Base-by-base conservation (phyloP, 1,140 invertebrate species). In the Drosophila mayri region DNA sequence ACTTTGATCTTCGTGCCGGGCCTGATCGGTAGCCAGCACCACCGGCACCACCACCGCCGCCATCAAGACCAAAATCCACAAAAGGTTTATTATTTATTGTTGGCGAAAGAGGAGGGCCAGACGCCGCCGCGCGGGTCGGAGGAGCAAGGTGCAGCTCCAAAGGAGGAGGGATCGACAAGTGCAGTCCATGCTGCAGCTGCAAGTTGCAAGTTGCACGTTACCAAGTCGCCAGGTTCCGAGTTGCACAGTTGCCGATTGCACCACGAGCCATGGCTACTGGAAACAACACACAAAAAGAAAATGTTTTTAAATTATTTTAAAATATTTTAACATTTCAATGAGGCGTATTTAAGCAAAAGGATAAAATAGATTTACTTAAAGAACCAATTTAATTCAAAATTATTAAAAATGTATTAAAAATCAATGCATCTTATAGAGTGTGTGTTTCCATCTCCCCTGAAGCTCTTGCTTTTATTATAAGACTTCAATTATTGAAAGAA, bases 51-150 rank as follows among this genome's bases (percentile, higher is more conserved):
- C 52, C 44, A 87, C 71, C 85, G 43, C 74, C 74, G 75, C 60
- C 83, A 84, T 76, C 83, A 77, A 90, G 77, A 90, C 81, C 73
- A 84, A 90, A 78, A 84, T 85, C 85, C 85, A 88, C 85, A 88
- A 88, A 88, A 88, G 85, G 85, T 88, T 88, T 88, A 88, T 88
- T 88, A 88, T 88, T 88, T 88, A 88, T 88, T 88, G 85, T 88
- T 88, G 81, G 77, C 84, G 63, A 59, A 68, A 55, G 66, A 63
- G 76, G 81, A 41, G 67, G 74, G 71, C 35, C 49, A 47, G 52
- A 35, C 54, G 40, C n/a, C 5, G 41, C 41, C 11, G 12, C 4
- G 25, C 16, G 58, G 28, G 10, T 18, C n/a, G 40, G 6, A 11
- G 59, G 37, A 47, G 32, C 30, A 32, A 40, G 55, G 46, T 44